These are phyloP conservation scores for Bufo gargarizans DNA, from an alignment of 2,113 vertebrate genomes.

Conservation along the genomic window DNA sequence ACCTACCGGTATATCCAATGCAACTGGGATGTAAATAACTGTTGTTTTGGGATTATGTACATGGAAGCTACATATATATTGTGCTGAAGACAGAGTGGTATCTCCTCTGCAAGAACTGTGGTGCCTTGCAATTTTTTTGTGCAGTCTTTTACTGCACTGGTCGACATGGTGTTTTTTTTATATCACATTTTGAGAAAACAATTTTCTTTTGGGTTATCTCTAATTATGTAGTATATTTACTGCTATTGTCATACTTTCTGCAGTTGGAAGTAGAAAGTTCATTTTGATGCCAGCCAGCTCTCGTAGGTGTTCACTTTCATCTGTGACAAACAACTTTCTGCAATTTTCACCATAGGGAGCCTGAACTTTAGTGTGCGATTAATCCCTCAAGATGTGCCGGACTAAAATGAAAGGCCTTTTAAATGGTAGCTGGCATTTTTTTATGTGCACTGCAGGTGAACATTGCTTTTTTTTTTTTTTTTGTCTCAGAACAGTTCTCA, in stretches of 20 bases:
- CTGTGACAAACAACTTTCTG: background rate
- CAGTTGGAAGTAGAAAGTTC: background rate
- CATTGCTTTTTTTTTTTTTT: background rate
- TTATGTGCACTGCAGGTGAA: background rate
- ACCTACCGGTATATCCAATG: too few relatives aligned
- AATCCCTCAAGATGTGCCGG: background rate
- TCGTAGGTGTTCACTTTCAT: background rate
- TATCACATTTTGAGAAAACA: too few relatives aligned
- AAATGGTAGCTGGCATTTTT: background rate
- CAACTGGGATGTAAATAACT: too few relatives aligned
- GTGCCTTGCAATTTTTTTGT: too few relatives aligned
- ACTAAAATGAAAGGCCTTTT: constrained; percentile 7
- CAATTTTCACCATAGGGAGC: constrained; percentile 2
- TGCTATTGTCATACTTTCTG: background rate
- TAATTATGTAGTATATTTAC: too few relatives aligned
- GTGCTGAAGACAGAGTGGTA: too few relatives aligned
- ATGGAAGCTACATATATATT: too few relatives aligned
- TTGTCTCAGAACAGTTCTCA: background rate
- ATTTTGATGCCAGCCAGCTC: background rate
- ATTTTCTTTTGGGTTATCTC: too few relatives aligned
- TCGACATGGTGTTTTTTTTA: too few relatives aligned
- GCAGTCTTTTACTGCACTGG: too few relatives aligned
- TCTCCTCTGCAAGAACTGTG: too few relatives aligned
- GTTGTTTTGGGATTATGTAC: too few relatives aligned
- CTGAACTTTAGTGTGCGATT: background rate